Evolutionary conservation across 2,888 invertebrate genomes (phyloP), one percentile per base, ranked within the genome.

Genomic region (Crematogaster levior): DNA sequence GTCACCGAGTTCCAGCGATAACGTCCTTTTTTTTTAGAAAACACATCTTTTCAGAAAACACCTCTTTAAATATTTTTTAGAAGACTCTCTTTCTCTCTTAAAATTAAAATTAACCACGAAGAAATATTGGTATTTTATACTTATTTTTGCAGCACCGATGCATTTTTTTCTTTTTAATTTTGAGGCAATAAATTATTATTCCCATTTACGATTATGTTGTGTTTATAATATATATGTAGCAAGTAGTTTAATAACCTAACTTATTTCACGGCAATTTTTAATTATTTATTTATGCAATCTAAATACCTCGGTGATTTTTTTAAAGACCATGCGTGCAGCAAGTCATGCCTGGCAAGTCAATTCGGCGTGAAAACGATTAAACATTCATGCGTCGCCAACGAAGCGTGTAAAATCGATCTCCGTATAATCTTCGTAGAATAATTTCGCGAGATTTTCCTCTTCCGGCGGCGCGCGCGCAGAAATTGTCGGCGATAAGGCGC

Each of bases 401-500:
- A 58, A 70, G 48, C 74, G 60, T 74, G 56, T 18, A 43, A 70
- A 12, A 65, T 48, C 48, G 27, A 48, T 80, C 77, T 43, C 66
- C 51, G 12, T 68, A 48, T 70, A 77, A 77, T 77, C 37, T 75
- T 34, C 77, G 21, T 30, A 24, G 70, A 70, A 70, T 79, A 70
- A 79, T 70, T 79, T 79, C 30, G 77, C 56, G 12, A 34, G 34
- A 77, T 79, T 80, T 80, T 75, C 80, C 75, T 74, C 74, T 46
- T 60, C 58, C 37, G 63, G 53, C 70, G 56, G 30, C 74, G 15
- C 74, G 75, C 27, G 65, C 77, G 53, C 43, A 70, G 53, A 79
- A 70, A 79, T 79, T 58, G 77, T 79, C 70, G 81, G 63, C 60
- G 81, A 73, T 75, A 81, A 73, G 81, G 30, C 51, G 81, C 75